Percentiles rank a stretch among this genome's conserved stretches.
Evolutionary conservation across 2,888 invertebrate genomes (phyloP).

Genomic region (Cheilosia urbana): DNA sequence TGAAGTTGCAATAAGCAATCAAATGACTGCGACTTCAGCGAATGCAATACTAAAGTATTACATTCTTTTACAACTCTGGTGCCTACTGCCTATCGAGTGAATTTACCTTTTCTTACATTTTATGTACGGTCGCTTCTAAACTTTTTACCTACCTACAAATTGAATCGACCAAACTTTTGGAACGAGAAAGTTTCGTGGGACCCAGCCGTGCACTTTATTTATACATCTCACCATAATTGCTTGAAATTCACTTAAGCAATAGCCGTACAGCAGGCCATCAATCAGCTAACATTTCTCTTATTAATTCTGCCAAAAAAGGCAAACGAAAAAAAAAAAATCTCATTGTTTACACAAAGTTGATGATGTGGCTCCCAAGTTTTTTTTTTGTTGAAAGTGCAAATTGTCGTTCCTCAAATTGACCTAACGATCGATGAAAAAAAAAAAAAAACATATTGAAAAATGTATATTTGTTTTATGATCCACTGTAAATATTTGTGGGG

Average conservation of each 20-base stretch:
- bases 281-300: neutral
- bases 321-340: neutral
- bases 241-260: too few relatives aligned
- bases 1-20: too few relatives aligned
- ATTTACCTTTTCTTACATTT: too few relatives aligned
- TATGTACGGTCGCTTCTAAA: too few relatives aligned
- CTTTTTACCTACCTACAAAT: too few relatives aligned
- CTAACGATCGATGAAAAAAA: neutral
- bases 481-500: conserved; percentile 58
- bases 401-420: neutral
- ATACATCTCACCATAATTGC: neutral
- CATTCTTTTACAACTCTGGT: too few relatives aligned
- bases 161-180: too few relatives aligned
- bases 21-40: too few relatives aligned
- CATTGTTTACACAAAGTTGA: neutral
- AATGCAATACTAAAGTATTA: too few relatives aligned
- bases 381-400: neutral
- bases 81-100: too few relatives aligned
- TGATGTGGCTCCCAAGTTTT: neutral
- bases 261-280: neutral
- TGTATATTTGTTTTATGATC: conserved; percentile 51
- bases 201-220: too few relatives aligned
- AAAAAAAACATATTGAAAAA: conserved; percentile 5
- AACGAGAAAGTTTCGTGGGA: too few relatives aligned
- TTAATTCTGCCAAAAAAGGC: neutral